A percentile compares a stretch with the other conserved stretches of the same genome.
These are phyloP conservation scores for Acanthosoma haemorrhoidale DNA, from an alignment of 2,888 invertebrate genomes.

Conservation along the genomic window DNA sequence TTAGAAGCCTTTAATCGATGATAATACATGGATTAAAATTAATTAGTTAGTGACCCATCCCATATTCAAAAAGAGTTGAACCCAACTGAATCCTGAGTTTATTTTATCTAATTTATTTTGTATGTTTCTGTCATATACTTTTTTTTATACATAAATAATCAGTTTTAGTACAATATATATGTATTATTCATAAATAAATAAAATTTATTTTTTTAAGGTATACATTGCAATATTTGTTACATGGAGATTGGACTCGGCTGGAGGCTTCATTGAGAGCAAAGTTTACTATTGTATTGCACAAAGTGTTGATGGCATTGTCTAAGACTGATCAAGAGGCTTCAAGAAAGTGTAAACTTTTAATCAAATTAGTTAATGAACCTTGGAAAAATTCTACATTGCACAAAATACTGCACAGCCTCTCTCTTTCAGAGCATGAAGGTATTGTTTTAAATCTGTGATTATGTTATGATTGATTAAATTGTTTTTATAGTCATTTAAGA, in stretches of 20 bases:
- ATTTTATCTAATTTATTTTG: neutral
- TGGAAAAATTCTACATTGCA: conserved; percentile 50
- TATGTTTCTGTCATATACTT: neutral
- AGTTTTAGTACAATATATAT: no score
- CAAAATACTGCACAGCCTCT: conserved; percentile 48
- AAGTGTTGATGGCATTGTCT: conserved; percentile 48
- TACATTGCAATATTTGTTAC: conserved; percentile 48
- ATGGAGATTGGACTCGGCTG: conserved; percentile 55
- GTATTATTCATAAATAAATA: conserved; percentile 7
- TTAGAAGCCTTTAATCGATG: no score
- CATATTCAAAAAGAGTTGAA: no score
- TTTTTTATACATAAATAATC: no score
- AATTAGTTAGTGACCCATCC: no score
- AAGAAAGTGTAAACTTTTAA: conserved; percentile 52
- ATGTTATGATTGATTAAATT: no score
- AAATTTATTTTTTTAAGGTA: conserved; percentile 42
- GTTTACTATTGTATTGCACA: conserved; percentile 48
- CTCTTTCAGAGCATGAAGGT: conserved; percentile 49
- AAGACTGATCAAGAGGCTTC: conserved; percentile 28
- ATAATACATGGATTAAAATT: no score
- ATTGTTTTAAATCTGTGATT: conserved; percentile 30
- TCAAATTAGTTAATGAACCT: conserved; percentile 53
- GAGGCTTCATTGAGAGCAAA: conserved; percentile 48
- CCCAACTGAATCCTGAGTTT: no score
- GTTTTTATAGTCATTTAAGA: no score